Conservation (phyloP, 2,797 vertebrate genomes). For the Lophotriccus pileatus region DNA sequence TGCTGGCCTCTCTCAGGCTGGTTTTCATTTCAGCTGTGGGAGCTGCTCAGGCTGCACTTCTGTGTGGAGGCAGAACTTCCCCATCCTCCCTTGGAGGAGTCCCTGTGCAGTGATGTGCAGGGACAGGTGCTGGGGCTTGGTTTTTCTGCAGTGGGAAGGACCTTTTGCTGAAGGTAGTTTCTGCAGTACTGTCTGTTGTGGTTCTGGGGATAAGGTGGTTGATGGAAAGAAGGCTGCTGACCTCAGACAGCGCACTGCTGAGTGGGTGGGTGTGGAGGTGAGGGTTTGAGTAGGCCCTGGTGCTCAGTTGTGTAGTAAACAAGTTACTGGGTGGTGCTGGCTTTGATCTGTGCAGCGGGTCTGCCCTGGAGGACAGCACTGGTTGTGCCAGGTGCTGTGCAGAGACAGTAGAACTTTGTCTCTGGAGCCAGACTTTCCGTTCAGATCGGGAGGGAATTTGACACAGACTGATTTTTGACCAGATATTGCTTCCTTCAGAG, state of each 20-base stretch:
- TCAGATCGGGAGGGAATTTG: background rate
- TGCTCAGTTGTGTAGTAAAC: background rate
- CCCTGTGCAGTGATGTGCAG: background rate
- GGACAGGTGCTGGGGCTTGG: background rate
- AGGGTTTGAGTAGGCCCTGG: background rate
- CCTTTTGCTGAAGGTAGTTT: background rate
- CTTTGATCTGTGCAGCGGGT: background rate
- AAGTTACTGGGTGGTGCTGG: background rate
- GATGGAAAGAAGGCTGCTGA: background rate
- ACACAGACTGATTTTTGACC: background rate
- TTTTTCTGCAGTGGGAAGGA: background rate
- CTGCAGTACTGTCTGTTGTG: background rate
- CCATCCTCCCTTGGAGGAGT: fast-evolving
- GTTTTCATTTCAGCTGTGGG: background rate
- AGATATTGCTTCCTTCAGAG: background rate
- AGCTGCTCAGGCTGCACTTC: background rate
- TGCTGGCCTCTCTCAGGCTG: background rate
- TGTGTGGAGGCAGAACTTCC: background rate
- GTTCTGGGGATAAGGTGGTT: background rate
- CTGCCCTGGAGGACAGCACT: background rate
- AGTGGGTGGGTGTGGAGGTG: background rate
- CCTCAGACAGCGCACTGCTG: background rate
- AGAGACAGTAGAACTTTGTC: background rate
- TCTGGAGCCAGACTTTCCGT: background rate
- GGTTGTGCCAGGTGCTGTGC: background rate